These are phyloP conservation scores for Lynx canadensis DNA, from an alignment of 2,113 vertebrate species.

Conservation along the genomic window DNA sequence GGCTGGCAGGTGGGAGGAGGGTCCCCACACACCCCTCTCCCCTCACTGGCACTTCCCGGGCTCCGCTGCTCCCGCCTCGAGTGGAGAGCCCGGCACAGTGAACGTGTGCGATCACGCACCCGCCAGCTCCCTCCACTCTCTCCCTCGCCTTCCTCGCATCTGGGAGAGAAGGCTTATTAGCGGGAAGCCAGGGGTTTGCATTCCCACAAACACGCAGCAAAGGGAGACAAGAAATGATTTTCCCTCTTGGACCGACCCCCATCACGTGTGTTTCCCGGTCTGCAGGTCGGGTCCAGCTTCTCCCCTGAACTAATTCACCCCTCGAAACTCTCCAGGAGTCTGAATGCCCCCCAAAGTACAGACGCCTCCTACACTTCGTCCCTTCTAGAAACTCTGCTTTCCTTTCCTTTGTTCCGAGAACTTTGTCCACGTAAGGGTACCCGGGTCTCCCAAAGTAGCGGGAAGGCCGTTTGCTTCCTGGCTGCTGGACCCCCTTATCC, in stretches of 20 bases:
- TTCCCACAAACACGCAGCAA: background rate
- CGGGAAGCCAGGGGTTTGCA: background rate
- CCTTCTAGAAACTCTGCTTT: conserved; percentile 62
- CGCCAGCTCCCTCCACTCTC: background rate
- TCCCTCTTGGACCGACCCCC: conserved; percentile 9
- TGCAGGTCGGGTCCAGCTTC: conserved; percentile 55
- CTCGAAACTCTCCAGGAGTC: conserved; percentile 67
- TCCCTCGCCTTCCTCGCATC: accelerated
- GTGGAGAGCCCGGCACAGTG: background rate
- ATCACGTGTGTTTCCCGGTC: conserved; percentile 62
- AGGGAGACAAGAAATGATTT: background rate
- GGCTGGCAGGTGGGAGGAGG: background rate
- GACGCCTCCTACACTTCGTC: conserved; percentile 51
- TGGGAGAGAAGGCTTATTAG: background rate
- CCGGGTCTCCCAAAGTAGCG: conserved; percentile 78
- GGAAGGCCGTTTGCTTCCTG: conserved; percentile 83
- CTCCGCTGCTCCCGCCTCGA: background rate
- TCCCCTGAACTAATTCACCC: conserved; percentile 63
- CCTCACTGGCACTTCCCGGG: background rate
- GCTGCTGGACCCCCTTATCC: conserved; percentile 81
- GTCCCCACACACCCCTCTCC: too few species aligned
- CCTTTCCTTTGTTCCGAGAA: conserved; percentile 61
- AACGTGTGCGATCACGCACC: accelerated
- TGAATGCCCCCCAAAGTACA: conserved; percentile 49
- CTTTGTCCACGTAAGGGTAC: conserved; percentile 79